phyloP scores from a whole-genome alignment of 2,113 vertebrate genomes.

The Antechinus stuartii region DNA sequence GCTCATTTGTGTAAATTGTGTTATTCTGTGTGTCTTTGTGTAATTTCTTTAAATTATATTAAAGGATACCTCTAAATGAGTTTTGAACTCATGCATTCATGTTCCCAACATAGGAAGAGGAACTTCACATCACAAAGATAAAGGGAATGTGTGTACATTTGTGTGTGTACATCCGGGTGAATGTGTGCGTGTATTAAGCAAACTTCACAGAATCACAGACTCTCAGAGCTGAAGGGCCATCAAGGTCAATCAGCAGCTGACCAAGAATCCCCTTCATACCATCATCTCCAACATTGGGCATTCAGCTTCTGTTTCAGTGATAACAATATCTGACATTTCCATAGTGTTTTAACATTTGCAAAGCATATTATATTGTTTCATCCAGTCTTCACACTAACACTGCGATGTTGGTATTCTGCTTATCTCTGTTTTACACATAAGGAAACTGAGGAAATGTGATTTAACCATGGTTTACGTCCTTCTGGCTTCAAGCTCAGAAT shows the following conservation, averaged over 20 bases:
- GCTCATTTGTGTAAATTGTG: neutral
- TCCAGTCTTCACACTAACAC: neutral
- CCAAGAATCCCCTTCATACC: neutral
- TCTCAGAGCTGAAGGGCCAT: neutral
- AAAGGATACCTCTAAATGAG: neutral
- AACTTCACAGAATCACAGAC: neutral
- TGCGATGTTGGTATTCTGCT: neutral
- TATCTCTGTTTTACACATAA: neutral
- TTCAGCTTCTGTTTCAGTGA: neutral
- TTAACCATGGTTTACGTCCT: neutral
- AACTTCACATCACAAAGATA: neutral
- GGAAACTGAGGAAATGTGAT: neutral
- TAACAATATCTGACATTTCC: neutral
- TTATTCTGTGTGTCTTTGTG: neutral
- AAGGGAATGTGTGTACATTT: neutral
- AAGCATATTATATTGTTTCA: neutral
- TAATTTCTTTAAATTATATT: neutral
- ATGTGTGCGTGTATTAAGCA: neutral
- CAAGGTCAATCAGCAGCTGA: neutral
- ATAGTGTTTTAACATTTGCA: neutral
- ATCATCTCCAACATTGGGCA: neutral
- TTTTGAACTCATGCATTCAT: neutral
- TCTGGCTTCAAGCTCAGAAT: neutral
- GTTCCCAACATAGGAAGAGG: neutral
- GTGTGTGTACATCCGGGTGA: neutral